Evolutionary conservation across 2,113 vertebrate genomes (phyloP).

Genomic region (Alethe diademata): DNA sequence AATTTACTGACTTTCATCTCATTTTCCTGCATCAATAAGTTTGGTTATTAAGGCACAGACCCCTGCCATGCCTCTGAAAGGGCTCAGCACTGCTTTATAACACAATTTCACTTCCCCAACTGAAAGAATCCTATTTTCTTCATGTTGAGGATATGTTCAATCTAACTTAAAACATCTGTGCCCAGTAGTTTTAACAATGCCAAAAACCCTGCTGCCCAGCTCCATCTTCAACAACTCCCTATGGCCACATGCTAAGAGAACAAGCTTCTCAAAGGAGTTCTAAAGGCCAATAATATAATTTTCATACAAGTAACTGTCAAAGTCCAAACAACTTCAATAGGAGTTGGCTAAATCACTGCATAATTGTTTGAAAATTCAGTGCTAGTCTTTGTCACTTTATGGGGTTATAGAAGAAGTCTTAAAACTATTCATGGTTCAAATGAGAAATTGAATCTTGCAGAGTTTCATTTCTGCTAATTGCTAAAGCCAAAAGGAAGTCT

Average conservation of each 20-base stretch:
- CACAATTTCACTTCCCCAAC: background rate
- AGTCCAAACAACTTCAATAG: background rate
- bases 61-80: background rate
- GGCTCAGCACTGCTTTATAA: background rate
- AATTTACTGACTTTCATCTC: background rate
- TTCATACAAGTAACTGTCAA: background rate
- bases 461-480: slow-evolving; percentile 10
- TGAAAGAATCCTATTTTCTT: background rate
- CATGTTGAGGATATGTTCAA: background rate
- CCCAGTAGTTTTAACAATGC: background rate
- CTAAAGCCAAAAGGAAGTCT: background rate
- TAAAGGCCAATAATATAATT: background rate
- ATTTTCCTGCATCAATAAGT: slow-evolving; percentile 11
- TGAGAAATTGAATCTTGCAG: background rate
- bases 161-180: background rate
- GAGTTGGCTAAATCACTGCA: background rate
- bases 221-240: background rate
- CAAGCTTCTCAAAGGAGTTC: background rate
- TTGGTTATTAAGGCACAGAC: background rate
- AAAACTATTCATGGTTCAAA: background rate
- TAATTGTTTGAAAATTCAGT: background rate
- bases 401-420: background rate
- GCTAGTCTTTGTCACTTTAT: background rate
- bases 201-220: background rate
- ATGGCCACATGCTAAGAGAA: background rate